Conservation (phyloP, 2,797 vertebrate genomes). For the Paguma larvata region DNA sequence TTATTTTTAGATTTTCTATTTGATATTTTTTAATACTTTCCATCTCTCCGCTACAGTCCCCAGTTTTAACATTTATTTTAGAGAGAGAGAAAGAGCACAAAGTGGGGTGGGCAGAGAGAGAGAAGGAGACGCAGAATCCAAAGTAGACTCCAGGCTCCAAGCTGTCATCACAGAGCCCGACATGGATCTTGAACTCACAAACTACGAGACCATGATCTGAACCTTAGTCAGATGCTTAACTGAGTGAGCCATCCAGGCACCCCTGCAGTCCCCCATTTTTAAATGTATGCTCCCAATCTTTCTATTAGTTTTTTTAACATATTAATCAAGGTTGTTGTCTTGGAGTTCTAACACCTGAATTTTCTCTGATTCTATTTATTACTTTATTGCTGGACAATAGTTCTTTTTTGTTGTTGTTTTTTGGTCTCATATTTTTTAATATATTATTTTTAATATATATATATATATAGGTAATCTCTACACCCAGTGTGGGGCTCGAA, state of each 20-base stretch:
- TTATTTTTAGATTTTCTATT: neutral
- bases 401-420: neutral
- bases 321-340: conserved; percentile 16
- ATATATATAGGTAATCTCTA: neutral
- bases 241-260: neutral
- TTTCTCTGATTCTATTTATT: neutral
- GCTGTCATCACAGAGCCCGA: neutral
- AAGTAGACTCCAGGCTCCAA: neutral
- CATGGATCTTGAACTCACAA: neutral
- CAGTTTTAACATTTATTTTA: too few relatives aligned
- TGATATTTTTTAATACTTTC: too few relatives aligned
- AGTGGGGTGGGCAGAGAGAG: neutral
- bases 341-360: neutral
- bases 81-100: too few relatives aligned
- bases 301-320: neutral
- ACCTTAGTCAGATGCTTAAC: neutral
- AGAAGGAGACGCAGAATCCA: neutral
- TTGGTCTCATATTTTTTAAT: neutral
- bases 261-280: neutral
- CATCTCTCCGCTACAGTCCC: too few relatives aligned
- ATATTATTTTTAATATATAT: neutral
- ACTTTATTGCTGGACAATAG: neutral
- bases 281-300: neutral
- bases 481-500: neutral
- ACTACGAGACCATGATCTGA: neutral